Evolutionary conservation across 2,113 vertebrate species (phyloP).

Genomic region (Trinectes maculatus): DNA sequence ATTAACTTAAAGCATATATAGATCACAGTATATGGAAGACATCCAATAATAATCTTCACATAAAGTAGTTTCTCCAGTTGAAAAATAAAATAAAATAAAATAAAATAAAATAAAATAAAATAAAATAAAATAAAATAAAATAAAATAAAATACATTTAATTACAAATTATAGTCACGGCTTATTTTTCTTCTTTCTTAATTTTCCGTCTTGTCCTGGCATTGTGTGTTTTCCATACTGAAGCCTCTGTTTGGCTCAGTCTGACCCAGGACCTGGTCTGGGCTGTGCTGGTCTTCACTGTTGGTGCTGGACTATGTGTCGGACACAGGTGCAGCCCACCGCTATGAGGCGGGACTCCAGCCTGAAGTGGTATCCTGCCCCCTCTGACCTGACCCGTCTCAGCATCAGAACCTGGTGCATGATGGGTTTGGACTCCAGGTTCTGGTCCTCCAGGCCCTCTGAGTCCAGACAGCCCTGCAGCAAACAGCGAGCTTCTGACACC

Average conservation of each 20-base stretch:
- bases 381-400: constrained; percentile 75
- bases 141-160: too few species aligned
- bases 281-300: constrained; percentile 46
- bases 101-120: background rate
- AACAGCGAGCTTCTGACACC: constrained; percentile 82
- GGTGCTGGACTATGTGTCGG: constrained; percentile 43
- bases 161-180: too few species aligned
- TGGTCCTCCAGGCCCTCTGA: constrained; percentile 73
- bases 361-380: constrained; percentile 70
- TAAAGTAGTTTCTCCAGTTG: constrained; percentile 12
- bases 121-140: background rate
- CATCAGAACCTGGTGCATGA: constrained; percentile 86
- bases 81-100: background rate
- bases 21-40: background rate
- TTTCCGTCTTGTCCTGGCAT: too few species aligned
- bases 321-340: constrained; percentile 91
- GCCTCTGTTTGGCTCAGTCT: background rate
- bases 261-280: background rate
- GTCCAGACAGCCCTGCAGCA: constrained; percentile 80
- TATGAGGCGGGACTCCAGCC: constrained; percentile 84
- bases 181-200: too few species aligned
- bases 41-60: background rate
- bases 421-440: constrained; percentile 83
- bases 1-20: constrained; percentile 43
- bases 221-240: background rate